phyloP scores from a whole-genome alignment of 2,888 invertebrate species.

The Lutraria lutraria region DNA sequence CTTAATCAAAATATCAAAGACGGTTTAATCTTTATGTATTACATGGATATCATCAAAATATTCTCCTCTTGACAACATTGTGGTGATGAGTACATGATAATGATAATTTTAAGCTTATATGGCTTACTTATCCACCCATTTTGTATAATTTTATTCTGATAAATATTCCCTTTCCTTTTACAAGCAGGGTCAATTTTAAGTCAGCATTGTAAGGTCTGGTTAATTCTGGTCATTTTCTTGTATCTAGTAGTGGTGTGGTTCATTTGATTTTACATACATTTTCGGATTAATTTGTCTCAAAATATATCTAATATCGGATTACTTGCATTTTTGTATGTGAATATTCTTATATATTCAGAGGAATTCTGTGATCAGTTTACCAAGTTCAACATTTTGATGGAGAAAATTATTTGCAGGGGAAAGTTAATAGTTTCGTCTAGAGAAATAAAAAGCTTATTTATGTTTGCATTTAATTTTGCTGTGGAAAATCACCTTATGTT shows the following conservation, averaged over 20 bases:
- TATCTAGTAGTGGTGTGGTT: neutral
- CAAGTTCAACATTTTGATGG: neutral
- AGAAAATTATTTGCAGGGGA: neutral
- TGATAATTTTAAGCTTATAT: no score
- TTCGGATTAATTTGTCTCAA: neutral
- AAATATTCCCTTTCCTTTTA: no score
- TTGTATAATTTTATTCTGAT: no score
- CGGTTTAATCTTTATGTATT: no score
- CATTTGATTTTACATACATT: neutral
- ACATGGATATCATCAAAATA: no score
- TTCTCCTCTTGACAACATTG: no score
- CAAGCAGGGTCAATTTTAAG: no score
- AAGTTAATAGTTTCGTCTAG: neutral
- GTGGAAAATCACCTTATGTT: neutral
- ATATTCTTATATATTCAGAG: neutral
- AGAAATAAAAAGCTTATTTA: no score
- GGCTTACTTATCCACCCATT: no score
- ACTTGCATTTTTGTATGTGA: neutral
- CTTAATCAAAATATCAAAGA: no score
- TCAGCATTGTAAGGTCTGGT: neutral
- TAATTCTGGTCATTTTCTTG: neutral
- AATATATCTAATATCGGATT: neutral
- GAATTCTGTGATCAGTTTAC: neutral
- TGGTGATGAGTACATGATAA: no score
- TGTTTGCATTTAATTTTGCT: no score